phyloP scores from a whole-genome alignment of 2,113 vertebrate genomes.

The Vidua macroura region DNA sequence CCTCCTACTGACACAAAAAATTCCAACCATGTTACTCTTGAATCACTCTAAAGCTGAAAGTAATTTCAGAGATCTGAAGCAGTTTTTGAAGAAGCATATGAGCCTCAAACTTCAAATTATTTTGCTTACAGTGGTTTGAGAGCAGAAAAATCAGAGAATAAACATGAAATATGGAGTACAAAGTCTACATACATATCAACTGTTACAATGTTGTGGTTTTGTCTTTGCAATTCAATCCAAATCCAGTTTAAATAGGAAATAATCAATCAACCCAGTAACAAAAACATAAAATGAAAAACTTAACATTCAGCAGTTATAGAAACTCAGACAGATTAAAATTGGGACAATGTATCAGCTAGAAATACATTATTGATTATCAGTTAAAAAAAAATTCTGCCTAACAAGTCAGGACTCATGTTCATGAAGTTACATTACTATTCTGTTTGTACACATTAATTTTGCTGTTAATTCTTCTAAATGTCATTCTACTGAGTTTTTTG shows the following conservation, averaged over 20 bases:
- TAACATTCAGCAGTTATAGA: constrained; percentile 56
- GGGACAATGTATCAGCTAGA: constrained; percentile 51
- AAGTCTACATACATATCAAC: constrained; percentile 68
- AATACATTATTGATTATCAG: constrained; percentile 7
- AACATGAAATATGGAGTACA: constrained; percentile 68
- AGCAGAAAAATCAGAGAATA: constrained; percentile 64
- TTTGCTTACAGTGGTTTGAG: constrained; percentile 84
- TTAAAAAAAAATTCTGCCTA: background rate
- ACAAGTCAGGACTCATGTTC: background rate
- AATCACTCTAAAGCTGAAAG: background rate
- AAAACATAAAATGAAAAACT: constrained; percentile 52
- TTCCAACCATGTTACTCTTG: background rate
- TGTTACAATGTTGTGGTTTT: constrained; percentile 67
- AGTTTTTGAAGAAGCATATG: background rate
- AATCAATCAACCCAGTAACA: constrained; percentile 32
- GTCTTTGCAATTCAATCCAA: constrained; percentile 38
- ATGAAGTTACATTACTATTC: constrained; percentile 41
- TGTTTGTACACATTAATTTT: constrained; percentile 48
- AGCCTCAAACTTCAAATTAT: constrained; percentile 24
- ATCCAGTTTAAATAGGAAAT: constrained; percentile 52
- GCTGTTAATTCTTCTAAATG: background rate
- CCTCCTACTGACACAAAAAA: background rate
- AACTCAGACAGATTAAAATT: constrained; percentile 51
- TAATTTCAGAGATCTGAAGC: background rate
- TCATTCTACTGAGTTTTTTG: background rate